Evolutionary conservation across 1,140 invertebrate species (phyloP), one percentile per base, ranked within the genome.

Genomic region (Ostrea edulis): DNA sequence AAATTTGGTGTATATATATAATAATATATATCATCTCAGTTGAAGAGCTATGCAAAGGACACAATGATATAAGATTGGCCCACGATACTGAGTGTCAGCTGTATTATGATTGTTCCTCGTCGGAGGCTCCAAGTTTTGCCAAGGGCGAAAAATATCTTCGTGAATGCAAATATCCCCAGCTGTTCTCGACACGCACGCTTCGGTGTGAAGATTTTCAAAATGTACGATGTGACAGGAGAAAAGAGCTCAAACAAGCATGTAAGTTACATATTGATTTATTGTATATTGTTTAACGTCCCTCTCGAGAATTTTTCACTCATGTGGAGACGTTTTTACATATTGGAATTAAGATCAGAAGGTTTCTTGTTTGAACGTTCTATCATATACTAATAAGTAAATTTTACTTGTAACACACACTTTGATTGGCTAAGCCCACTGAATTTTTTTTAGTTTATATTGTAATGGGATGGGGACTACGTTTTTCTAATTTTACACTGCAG

Each of bases 91-190:
- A 91, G 81, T 92, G 92, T 65, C 90, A 91, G 65, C 71, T 90
- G 0, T 92, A 90, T 58, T 92, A 92, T 65, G 89, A 92, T 86
- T 92, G 91, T 35, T 89, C 86, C 58, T 8, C 71, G 0, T 12
- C 22, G 9, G 88, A 91, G n/a, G 53, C 55, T 0, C 91, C 92
- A 0, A 44, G 84, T 20, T 89, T 84, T 58, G 90, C 88, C 62
- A 25, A 25, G 0, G 2, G 12, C 9, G 88, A 91, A 71, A 90
- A 91, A 52, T 82, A 91, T 58, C 29, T 92, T 22, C 35, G 55
- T 25, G 92, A 92, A 62, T 92, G 92, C 62, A 53, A 85, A n/a
- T 92, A 92, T 85, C 92, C 92, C 9, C 35, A 90, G n/a, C 87
- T 91, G 0, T 92, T 91, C 85, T 89, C 86, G 9, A 25, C 68